Base-by-base conservation (phyloP, 1,140 invertebrate genomes). In the Chionoecetes opilio region DNA sequence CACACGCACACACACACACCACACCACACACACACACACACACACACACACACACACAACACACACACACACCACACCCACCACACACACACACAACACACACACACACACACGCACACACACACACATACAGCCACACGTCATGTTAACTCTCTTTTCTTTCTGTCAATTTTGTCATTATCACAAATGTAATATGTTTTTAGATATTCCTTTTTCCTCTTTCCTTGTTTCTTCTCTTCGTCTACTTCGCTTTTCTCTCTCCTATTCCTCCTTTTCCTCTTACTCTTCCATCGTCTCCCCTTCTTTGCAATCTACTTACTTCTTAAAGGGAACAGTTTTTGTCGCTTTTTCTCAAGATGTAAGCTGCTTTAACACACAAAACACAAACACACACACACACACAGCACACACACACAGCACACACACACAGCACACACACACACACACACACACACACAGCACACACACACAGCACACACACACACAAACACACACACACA, bases 41-140 rank as follows among this genome's bases (percentile, higher is more conserved):
- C 46, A 53, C 46, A 53, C 46, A 53, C 46, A 75, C 21, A 26
- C 63, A n/a, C 63, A n/a, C 63, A 75, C 63, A 75, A n/a, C 63
- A 75, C 63, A 75, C 63, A 75, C 63, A 75, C 63, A 75, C 63
- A 75, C 63, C 63, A 75, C 63, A n/a, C 63, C 26, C 63, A 75
- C 63, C 26, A 17, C n/a, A 75, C 63, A 75, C 63, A 75, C 9
- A 75, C 53, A 63, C 53, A 63, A n/a, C n/a, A n/a, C n/a, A n/a
- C n/a, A n/a, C n/a, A n/a, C n/a, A n/a, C n/a, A n/a, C n/a, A n/a
- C n/a, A n/a, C 41, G 14, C 41, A 46, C 41, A 46, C 41, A 46
- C 63, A 21, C 63, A 21, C 63, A 75, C 63, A 53, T 17, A n/a
- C 63, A 75, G 21, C 63, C 63, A n/a, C 63, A 75, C 63, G 63